A percentile compares a stretch with the other conserved stretches of the same genome.
phyloP scores from a whole-genome alignment of 2,797 vertebrate species.

The Myoxocephalus aenaeus region DNA sequence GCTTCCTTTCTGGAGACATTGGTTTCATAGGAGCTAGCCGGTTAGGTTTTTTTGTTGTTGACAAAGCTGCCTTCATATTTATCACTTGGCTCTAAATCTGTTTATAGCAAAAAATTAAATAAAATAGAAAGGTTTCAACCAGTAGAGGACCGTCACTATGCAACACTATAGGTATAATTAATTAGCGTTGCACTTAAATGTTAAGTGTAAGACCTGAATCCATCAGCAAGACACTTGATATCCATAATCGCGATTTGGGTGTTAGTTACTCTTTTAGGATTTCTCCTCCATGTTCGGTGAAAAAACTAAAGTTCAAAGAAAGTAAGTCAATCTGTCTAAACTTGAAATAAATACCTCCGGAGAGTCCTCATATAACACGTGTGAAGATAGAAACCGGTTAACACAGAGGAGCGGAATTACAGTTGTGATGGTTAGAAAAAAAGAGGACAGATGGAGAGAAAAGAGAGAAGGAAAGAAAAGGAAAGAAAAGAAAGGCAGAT shows the following conservation, averaged over 20 bases:
- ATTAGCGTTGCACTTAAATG: neutral
- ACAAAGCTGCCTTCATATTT: neutral
- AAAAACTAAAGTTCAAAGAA: neutral
- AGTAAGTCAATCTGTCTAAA: conserved; percentile 7
- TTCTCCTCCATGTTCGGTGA: no score
- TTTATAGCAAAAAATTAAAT: neutral
- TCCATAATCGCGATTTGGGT: neutral
- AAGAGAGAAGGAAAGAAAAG: neutral
- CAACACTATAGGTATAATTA: neutral
- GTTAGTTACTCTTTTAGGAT: neutral
- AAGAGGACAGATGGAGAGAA: neutral
- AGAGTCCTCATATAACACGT: neutral
- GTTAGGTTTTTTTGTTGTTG: neutral
- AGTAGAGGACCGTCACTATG: neutral
- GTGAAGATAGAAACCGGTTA: neutral
- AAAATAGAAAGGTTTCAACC: neutral
- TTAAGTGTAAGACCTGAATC: neutral
- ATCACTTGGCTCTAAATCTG: neutral
- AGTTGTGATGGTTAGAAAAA: neutral
- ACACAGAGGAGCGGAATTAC: neutral
- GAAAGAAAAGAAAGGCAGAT: conserved; percentile 24
- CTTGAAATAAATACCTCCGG: conserved; percentile 14
- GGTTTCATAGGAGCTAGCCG: neutral
- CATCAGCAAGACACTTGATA: neutral
- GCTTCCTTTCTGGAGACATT: neutral